Evolutionary conservation across 2,113 vertebrate species (phyloP), one percentile per base, ranked within the genome.

Genomic region (Cynocephalus volans): DNA sequence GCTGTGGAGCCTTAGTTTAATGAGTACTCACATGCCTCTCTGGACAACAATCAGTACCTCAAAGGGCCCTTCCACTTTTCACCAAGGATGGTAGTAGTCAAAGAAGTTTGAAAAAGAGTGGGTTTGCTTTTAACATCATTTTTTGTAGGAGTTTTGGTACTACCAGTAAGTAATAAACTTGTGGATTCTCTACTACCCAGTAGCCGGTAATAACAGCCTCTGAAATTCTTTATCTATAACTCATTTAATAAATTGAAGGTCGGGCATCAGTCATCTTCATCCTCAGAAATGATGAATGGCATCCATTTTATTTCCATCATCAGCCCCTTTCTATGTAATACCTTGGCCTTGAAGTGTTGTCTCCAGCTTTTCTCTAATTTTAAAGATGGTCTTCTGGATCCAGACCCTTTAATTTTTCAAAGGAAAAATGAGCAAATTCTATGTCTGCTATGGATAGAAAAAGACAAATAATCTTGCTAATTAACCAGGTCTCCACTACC

Each of bases 381-480:
- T 67, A 83, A 64, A 80, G 70, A 45, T 81, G 67, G 24, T 70
- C 88, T 96, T 86, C 50, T 95, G 50, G 10, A 14, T 41, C 23
- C 14, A 89, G 33, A 10, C 4, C 26, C 6, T 93, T 94, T 36
- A 56, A 48, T 28, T 8, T 70, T 83, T 92, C 93, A 19, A 95
- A 80, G 26, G 4, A 92, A 94, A 85, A 93, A 31, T 69, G 54
- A 93, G 26, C 31, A 92, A 41, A 67, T 90, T 72, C 36, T 76
- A 6, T 84, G 3, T 80, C 4, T 94, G 31, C 21, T 54, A 24
- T 62, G 17, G 14, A 48, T 50, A 58, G 62, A 90, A 58, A 91
- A 64, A 67, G 58, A 62, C 8, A 81, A 92, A 79, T 79, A 88
- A 62, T 79, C 18, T 76, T 75, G 50, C 31, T 56, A 64, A 70